Conservation (phyloP, 2,797 vertebrate species). For the Heliangelus exortis region DNA sequence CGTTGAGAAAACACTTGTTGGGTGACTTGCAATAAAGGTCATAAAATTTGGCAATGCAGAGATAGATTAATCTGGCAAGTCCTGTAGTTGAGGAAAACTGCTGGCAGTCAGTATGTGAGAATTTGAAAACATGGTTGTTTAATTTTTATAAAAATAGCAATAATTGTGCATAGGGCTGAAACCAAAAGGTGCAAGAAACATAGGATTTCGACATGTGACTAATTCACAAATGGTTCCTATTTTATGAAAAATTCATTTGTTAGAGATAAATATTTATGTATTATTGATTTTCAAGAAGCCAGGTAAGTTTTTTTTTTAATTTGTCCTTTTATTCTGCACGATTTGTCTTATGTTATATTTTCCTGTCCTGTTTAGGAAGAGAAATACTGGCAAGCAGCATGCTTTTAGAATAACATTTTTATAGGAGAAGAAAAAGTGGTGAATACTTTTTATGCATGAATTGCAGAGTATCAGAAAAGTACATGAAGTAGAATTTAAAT, state of each 20-base stretch:
- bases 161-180: background rate
- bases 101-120: background rate
- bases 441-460: background rate
- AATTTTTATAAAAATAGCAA: background rate
- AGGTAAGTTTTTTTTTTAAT: background rate
- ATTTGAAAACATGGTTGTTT: conserved; percentile 16
- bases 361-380: background rate
- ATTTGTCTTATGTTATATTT: background rate
- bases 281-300: background rate
- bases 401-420: background rate
- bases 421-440: background rate
- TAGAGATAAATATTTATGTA: background rate
- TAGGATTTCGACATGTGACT: background rate
- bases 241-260: background rate
- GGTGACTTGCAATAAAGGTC: conserved; percentile 25
- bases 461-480: background rate
- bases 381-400: background rate
- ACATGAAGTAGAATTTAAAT: background rate
- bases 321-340: background rate
- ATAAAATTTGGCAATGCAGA: conserved; percentile 15
- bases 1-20: conserved; percentile 33
- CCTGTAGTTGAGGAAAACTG: conserved; percentile 15
- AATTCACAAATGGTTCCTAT: background rate
- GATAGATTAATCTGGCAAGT: conserved; percentile 30
- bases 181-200: background rate